These are phyloP conservation scores for Lanius collurio DNA, from an alignment of 2,113 vertebrate genomes.

Conservation along the genomic window DNA sequence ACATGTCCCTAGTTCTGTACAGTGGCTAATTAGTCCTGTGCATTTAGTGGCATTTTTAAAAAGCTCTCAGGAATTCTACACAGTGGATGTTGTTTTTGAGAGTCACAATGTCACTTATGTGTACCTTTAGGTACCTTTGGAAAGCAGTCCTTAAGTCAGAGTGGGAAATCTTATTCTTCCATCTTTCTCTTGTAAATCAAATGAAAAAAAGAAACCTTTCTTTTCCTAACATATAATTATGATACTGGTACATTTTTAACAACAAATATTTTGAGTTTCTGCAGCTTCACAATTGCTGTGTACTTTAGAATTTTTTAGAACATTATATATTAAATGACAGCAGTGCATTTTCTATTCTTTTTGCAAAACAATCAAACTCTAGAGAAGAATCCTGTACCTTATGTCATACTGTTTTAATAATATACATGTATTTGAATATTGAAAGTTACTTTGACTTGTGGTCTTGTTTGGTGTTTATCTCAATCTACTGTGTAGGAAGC, in stretches of 20 bases:
- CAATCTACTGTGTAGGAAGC: neutral
- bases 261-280: neutral
- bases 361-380: neutral
- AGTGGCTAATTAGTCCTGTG: neutral
- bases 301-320: neutral
- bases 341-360: neutral
- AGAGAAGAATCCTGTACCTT: neutral
- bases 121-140: neutral
- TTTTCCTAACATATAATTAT: neutral
- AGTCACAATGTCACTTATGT: neutral
- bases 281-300: neutral
- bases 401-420: neutral
- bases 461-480: neutral
- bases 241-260: neutral
- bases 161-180: neutral
- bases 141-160: neutral
- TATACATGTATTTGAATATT: neutral
- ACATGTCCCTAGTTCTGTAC: neutral
- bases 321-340: neutral
- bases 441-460: neutral
- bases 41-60: neutral
- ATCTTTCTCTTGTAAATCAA: neutral
- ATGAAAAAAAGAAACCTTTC: neutral
- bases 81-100: neutral
- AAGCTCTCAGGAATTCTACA: neutral